Conservation (phyloP, 2,888 invertebrate species). For the Orgyia antiqua region DNA sequence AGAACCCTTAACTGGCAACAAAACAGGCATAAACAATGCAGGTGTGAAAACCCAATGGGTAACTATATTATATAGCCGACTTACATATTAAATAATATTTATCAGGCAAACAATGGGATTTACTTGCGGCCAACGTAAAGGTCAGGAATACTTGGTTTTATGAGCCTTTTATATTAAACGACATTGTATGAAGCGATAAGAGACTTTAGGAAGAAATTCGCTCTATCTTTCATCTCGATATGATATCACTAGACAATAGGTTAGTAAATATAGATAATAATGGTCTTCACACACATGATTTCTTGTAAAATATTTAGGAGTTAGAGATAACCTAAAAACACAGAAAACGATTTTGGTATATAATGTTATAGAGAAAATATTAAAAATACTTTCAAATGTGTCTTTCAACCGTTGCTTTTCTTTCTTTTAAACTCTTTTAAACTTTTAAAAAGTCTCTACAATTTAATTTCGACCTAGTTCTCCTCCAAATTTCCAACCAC, state of each 20-base stretch:
- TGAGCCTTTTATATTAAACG: slow-evolving; percentile 5
- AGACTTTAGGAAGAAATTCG: background rate
- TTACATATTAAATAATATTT: slow-evolving; percentile 33
- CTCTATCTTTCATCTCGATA: background rate
- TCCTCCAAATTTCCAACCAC: too few relatives aligned
- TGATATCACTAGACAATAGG: background rate
- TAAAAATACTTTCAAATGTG: too few relatives aligned
- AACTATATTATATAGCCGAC: slow-evolving; percentile 10
- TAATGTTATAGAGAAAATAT: too few relatives aligned
- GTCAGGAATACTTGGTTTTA: slow-evolving; percentile 16
- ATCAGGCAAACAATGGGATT: slow-evolving; percentile 30
- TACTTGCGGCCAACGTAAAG: slow-evolving; percentile 19
- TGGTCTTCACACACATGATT: too few relatives aligned
- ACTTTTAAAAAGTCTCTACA: too few relatives aligned
- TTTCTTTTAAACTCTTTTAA: too few relatives aligned
- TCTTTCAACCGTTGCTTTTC: too few relatives aligned
- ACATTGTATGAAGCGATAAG: background rate
- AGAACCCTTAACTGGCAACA: slow-evolving; percentile 3
- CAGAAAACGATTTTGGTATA: too few relatives aligned
- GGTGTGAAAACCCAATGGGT: slow-evolving; percentile 22
- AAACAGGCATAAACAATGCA: slow-evolving; percentile 9
- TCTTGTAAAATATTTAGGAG: too few relatives aligned
- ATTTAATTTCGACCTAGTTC: too few relatives aligned
- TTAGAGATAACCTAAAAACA: too few relatives aligned
- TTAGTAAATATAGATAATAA: slow-evolving; percentile 1